phyloP scores from a whole-genome alignment of 2,113 vertebrate genomes.

The Caranx ignobilis region DNA sequence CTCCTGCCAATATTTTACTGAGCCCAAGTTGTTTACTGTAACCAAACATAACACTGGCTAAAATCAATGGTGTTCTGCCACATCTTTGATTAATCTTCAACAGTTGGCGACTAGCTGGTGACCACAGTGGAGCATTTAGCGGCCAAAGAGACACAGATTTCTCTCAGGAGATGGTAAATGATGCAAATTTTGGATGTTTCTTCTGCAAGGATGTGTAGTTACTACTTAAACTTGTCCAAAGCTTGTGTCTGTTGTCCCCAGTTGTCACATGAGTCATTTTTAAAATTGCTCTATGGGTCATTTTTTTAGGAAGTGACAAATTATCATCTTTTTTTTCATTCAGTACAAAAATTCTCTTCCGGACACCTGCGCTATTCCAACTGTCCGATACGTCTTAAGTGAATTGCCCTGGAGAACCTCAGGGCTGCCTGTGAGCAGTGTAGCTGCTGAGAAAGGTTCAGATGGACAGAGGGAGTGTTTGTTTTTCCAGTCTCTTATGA shows the following conservation, averaged over 20 bases:
- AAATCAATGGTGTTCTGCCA: too few relatives aligned
- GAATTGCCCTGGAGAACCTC: too few relatives aligned
- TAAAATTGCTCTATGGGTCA: background rate
- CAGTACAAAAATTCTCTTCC: background rate
- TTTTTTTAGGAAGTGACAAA: background rate
- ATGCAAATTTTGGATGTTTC: background rate
- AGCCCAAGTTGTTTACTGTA: background rate
- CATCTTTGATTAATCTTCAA: background rate
- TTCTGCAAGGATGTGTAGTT: background rate
- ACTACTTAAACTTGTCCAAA: background rate
- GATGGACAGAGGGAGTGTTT: constrained; percentile 51
- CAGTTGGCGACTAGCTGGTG: background rate
- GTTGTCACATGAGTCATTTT: too few relatives aligned
- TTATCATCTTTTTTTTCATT: background rate
- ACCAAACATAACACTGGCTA: background rate
- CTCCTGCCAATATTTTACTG: too few relatives aligned
- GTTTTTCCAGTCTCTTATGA: constrained; percentile 56
- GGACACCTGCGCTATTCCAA: too few relatives aligned
- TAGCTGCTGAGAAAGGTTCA: constrained; percentile 33
- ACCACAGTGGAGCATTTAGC: background rate
- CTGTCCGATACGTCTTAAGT: too few relatives aligned
- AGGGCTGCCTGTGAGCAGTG: constrained; percentile 16
- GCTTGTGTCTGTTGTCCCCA: background rate
- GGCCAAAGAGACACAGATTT: background rate
- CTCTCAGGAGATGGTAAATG: background rate